These are phyloP conservation scores for Lamproptera curius DNA, from an alignment of 2,888 invertebrate species.

Conservation along the genomic window DNA sequence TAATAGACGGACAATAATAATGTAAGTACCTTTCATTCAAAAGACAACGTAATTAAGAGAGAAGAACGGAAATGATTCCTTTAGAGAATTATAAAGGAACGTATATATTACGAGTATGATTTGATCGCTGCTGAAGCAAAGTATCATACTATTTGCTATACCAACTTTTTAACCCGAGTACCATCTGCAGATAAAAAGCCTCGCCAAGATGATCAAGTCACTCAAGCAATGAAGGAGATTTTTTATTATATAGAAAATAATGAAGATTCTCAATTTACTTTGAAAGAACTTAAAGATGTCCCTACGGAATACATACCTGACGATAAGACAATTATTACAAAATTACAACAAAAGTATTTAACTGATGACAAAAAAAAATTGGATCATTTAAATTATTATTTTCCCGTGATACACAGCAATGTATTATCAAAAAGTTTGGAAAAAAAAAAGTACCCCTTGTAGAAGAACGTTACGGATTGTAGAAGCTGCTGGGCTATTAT, in stretches of 20 bases:
- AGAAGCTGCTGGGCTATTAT: conserved; percentile 46
- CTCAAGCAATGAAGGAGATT: conserved; percentile 43
- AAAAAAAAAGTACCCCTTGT: conserved; percentile 35
- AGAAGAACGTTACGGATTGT: conserved; percentile 42
- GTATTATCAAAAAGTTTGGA: conserved; percentile 45
- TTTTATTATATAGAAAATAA: conserved; percentile 45
- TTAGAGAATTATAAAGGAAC: background rate
- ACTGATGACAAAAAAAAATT: background rate
- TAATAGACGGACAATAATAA: background rate
- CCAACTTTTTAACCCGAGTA: conserved; percentile 23
- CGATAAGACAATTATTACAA: background rate
- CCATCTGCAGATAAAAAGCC: conserved; percentile 36
- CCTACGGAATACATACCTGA: background rate
- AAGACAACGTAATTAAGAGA: background rate
- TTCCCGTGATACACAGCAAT: background rate
- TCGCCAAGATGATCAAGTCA: conserved; percentile 42
- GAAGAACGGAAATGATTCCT: background rate
- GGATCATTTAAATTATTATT: background rate
- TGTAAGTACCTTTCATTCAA: background rate
- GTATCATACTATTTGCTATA: background rate
- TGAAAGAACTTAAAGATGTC: conserved; percentile 30
- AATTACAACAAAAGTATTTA: background rate
- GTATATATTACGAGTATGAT: conserved; percentile 1
- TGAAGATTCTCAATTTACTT: conserved; percentile 46
- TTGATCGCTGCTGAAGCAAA: too few species aligned